These are phyloP conservation scores for Caenorhabditis virilis DNA, from an alignment of 2,888 invertebrate genomes.

Conservation along the genomic window DNA sequence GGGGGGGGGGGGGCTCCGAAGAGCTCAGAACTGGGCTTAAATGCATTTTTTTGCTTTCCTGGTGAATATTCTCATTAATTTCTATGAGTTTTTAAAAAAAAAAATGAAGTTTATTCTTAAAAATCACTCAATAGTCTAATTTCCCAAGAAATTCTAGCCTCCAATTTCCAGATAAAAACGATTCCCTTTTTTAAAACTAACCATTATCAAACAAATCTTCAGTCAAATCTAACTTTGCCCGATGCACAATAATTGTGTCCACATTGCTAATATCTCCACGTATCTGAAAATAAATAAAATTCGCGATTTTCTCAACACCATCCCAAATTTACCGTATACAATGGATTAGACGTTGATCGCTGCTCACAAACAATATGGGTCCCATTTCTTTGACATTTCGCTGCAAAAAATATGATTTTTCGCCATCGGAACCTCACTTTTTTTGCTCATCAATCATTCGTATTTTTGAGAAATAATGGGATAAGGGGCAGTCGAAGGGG, in stretches of 20 bases:
- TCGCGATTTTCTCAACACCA: too few species aligned
- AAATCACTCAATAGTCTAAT: too few species aligned
- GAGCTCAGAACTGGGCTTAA: too few species aligned
- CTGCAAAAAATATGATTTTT: background rate
- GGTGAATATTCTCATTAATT: too few species aligned
- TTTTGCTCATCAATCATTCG: background rate
- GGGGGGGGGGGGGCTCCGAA: too few species aligned
- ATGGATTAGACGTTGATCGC: background rate
- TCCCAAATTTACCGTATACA: background rate
- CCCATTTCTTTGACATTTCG: background rate
- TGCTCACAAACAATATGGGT: background rate
- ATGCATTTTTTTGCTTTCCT: too few species aligned
- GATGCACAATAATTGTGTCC: constrained; percentile 27
- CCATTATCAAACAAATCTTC: constrained; percentile 24
- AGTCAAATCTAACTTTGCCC: constrained; percentile 22
- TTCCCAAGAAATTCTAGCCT: too few species aligned
- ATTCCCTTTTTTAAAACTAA: background rate
- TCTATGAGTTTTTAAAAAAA: too few species aligned
- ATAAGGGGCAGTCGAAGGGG: background rate
- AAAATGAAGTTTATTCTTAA: too few species aligned
- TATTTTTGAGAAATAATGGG: background rate
- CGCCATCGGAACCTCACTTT: background rate
- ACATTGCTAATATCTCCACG: constrained; percentile 4
- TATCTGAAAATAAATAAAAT: constrained; percentile 2
- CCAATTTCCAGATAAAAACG: too few species aligned